These are phyloP conservation scores for Adelosebastes latens DNA, from an alignment of 2,797 vertebrate genomes.

Conservation along the genomic window DNA sequence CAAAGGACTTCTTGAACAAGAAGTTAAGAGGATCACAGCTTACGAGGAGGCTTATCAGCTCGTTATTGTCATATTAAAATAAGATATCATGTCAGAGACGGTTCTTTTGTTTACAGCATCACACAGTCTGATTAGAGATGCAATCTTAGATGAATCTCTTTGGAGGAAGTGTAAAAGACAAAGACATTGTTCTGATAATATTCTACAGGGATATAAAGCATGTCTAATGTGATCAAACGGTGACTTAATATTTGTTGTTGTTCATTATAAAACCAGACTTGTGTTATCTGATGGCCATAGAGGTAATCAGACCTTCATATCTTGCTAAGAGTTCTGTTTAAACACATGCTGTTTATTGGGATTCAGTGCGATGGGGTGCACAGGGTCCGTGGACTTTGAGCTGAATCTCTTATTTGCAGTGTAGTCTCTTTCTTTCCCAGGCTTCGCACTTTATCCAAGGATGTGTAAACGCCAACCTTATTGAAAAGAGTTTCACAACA, in stretches of 20 bases:
- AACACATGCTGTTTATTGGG: neutral
- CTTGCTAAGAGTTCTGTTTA: neutral
- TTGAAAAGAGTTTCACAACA: constrained; percentile 19
- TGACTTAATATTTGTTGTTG: neutral
- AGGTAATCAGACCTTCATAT: neutral
- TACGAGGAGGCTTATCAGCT: neutral
- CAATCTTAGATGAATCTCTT: neutral
- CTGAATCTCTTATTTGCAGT: neutral
- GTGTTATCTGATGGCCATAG: neutral
- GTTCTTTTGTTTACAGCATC: constrained; percentile 6
- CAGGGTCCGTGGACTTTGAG: neutral
- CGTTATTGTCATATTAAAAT: constrained; percentile 32
- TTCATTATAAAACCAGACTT: neutral
- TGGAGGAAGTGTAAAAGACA: neutral
- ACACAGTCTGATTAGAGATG: constrained; percentile 33
- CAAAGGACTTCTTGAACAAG: neutral
- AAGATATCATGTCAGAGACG: constrained; percentile 32
- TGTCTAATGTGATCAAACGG: neutral
- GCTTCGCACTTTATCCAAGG: neutral
- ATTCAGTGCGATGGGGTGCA: neutral
- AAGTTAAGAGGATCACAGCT: neutral
- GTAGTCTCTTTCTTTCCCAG: neutral
- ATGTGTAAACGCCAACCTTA: constrained; percentile 25
- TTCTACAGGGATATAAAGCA: neutral
- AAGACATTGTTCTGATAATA: neutral